These are phyloP conservation scores for Heterochromis multidens DNA, from an alignment of 2,113 vertebrate genomes.

Conservation along the genomic window DNA sequence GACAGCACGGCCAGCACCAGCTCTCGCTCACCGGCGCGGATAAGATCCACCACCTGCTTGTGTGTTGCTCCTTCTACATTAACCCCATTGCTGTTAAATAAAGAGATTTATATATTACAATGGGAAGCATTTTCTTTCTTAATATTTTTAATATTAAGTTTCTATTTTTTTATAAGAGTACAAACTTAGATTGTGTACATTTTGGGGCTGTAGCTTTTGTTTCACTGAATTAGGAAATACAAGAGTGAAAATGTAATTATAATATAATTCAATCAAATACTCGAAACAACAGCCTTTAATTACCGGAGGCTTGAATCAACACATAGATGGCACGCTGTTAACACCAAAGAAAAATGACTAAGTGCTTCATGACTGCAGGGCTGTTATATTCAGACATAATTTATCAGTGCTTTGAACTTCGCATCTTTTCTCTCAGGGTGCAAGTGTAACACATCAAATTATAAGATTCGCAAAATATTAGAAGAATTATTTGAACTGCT, in stretches of 20 bases:
- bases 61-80: slow-evolving; percentile 95
- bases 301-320: neutral
- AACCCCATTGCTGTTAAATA: slow-evolving; percentile 82
- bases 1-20: slow-evolving; percentile 90
- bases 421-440: neutral
- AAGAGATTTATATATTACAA: neutral
- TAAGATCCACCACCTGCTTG: slow-evolving; percentile 98
- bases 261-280: neutral
- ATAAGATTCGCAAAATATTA: neutral
- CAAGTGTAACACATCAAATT: neutral
- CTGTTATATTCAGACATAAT: neutral
- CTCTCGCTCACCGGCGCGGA: slow-evolving; percentile 90
- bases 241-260: neutral
- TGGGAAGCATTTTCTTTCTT: neutral
- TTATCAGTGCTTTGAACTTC: neutral
- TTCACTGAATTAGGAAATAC: neutral
- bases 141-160: neutral
- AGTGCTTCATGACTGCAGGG: neutral
- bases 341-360: neutral
- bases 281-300: neutral
- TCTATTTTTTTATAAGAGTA: neutral
- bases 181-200: neutral
- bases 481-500: neutral
- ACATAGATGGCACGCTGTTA: neutral
- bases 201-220: neutral